These are phyloP conservation scores for Drymodes brunneopygia DNA, from an alignment of 2,113 vertebrate genomes.

Conservation along the genomic window DNA sequence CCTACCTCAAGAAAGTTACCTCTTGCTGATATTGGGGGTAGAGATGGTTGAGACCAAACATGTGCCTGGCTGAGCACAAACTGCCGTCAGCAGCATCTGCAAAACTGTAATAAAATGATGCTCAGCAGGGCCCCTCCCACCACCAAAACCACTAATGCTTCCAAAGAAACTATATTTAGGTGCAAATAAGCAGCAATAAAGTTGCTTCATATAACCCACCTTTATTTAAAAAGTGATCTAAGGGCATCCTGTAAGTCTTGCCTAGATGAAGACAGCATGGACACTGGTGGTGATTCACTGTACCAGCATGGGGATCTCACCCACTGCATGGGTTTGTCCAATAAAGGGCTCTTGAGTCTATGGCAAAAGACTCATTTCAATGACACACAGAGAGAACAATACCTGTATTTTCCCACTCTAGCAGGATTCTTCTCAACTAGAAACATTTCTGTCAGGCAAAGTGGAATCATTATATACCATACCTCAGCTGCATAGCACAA, in stretches of 20 bases:
- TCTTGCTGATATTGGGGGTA: neutral
- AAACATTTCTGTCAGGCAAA: neutral
- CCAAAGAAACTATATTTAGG: neutral
- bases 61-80: neutral
- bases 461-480: neutral
- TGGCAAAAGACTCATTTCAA: neutral
- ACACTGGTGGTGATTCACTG: neutral
- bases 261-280: neutral
- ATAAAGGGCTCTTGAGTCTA: neutral
- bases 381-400: neutral
- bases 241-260: neutral
- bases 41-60: neutral
- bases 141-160: neutral
- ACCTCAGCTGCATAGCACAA: neutral
- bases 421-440: neutral
- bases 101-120: neutral
- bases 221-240: neutral
- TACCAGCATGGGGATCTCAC: neutral
- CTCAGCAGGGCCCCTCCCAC: neutral
- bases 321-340: neutral
- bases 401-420: neutral
- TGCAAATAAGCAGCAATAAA: neutral
- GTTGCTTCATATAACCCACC: neutral
- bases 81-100: fast-evolving
- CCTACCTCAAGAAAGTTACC: neutral